These are phyloP conservation scores for Hippocampus barbouri DNA, from an alignment of 2,113 vertebrate genomes.

Conservation along the genomic window DNA sequence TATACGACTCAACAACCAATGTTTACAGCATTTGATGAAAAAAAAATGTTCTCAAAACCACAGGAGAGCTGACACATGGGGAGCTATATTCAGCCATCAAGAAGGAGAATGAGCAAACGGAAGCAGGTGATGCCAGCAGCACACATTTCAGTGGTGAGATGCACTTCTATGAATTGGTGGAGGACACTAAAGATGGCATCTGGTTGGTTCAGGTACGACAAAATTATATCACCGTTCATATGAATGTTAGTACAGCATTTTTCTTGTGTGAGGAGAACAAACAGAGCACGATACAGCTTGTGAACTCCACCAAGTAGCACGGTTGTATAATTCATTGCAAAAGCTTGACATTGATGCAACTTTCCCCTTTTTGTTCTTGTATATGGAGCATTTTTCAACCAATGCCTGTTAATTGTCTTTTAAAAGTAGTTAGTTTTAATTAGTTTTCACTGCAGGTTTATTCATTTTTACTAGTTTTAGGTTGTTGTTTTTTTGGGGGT, in stretches of 20 bases:
- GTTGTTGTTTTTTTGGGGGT: too few species aligned
- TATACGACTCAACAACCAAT: too few species aligned
- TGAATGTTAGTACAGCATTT: too few species aligned
- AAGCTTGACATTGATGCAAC: too few species aligned
- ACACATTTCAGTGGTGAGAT: conserved; percentile 95
- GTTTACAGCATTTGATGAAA: too few species aligned
- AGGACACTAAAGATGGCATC: conserved; percentile 98
- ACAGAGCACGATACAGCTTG: not conserved
- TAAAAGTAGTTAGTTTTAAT: too few species aligned
- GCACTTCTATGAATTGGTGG: conserved; percentile 97
- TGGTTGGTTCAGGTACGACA: conserved; percentile 93
- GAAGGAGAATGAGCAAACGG: conserved; percentile 84
- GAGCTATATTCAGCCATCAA: conserved; percentile 96
- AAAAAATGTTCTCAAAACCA: not conserved
- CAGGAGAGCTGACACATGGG: conserved; percentile 93
- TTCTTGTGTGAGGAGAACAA: too few species aligned
- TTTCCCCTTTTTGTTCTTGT: too few species aligned
- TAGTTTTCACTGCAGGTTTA: too few species aligned
- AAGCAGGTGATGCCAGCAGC: conserved; percentile 76
- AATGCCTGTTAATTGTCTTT: too few species aligned
- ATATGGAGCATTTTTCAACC: too few species aligned
- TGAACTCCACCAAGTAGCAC: not conserved
- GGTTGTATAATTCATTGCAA: not conserved
- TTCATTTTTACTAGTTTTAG: too few species aligned
- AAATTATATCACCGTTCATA: not conserved